phyloP scores from a whole-genome alignment of 35 echinoderm and acorn worm genomes.

The Holothuria glaberrima region DNA sequence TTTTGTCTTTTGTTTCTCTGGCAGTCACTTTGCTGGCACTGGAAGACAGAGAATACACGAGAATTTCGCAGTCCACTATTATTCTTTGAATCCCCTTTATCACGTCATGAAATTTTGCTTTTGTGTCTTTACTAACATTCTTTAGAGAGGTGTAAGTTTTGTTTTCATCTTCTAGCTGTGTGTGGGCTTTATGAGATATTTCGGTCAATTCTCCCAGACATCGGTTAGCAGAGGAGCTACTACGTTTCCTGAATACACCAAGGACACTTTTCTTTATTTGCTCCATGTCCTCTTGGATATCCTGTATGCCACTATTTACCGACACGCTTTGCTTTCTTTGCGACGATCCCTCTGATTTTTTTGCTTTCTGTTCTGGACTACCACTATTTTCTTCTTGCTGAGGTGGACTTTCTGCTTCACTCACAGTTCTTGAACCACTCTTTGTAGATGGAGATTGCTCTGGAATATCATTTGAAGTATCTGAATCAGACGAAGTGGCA shows the following conservation, averaged over 20 bases:
- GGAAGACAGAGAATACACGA: slow-evolving; percentile 21
- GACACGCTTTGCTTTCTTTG: slow-evolving; percentile 14
- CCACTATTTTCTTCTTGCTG: background rate
- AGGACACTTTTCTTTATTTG: slow-evolving; percentile 7
- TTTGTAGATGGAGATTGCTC: background rate
- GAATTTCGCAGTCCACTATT: slow-evolving; percentile 31
- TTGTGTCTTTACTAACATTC: slow-evolving; percentile 27
- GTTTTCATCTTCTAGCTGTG: slow-evolving; percentile 43
- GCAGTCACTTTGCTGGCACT: background rate
- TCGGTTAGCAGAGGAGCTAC: background rate
- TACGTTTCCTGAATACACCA: slow-evolving; percentile 9
- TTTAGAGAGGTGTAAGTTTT: slow-evolving; percentile 17
- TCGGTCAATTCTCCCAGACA: slow-evolving; percentile 4
- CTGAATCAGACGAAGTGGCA: background rate
- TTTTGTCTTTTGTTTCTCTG: slow-evolving; percentile 37
- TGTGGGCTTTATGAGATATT: slow-evolving; percentile 17
- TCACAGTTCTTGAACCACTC: background rate
- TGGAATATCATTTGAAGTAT: background rate
- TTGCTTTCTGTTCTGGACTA: background rate
- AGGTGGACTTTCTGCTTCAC: background rate
- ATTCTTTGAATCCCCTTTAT: slow-evolving; percentile 40
- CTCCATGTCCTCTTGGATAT: slow-evolving; percentile 20
- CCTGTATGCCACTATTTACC: slow-evolving; percentile 16
- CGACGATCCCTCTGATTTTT: background rate
- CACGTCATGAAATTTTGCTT: slow-evolving; percentile 3